Conservation (phyloP, 2,113 vertebrate genomes). For the Probosciger aterrimus region DNA sequence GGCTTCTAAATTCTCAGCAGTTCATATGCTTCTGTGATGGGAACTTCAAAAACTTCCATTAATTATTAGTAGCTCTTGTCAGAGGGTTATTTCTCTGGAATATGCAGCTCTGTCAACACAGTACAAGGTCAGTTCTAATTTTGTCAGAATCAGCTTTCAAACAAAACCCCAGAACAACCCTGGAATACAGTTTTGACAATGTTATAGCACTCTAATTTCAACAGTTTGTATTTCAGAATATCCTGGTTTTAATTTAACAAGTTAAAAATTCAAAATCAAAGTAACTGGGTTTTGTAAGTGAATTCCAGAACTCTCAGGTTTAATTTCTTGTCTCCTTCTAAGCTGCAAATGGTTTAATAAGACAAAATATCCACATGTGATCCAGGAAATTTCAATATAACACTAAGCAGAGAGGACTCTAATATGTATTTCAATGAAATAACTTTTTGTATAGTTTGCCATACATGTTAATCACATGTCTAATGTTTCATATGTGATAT, state of each 20-base stretch:
- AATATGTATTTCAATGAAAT: background rate
- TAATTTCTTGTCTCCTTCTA: background rate
- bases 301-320: background rate
- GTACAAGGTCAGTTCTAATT: background rate
- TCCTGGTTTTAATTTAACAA: background rate
- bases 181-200: background rate
- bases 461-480: background rate
- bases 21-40: background rate
- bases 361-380: background rate
- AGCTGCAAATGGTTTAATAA: background rate
- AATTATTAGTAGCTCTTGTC: background rate
- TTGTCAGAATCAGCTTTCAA: background rate
- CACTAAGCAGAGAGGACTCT: background rate
- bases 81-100: background rate
- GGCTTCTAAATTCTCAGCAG: conserved; percentile 45
- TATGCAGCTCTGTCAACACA: background rate
- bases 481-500: background rate
- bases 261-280: background rate
- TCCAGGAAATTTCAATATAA: background rate
- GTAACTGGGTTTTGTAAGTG: background rate
- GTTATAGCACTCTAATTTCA: background rate
- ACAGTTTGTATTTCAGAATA: background rate
- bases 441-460: background rate
- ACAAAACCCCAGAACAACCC: background rate
- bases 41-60: conserved; percentile 35